A percentile compares a stretch with the other conserved stretches of the same genome.
Conservation (phyloP, 1,140 invertebrate species). For the Diabrotica undecimpunctata region DNA sequence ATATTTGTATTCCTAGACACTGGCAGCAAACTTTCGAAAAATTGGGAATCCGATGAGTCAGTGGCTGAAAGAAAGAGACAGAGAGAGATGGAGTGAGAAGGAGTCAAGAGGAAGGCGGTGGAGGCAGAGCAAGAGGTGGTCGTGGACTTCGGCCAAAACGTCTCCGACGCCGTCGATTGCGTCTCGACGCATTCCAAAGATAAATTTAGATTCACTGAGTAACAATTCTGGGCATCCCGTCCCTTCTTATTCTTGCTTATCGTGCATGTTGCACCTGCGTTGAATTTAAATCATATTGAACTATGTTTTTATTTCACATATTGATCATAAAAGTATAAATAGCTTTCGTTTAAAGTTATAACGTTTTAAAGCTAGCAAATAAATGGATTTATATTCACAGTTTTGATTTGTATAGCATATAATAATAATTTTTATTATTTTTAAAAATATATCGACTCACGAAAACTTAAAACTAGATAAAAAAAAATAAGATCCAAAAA, state of each 20-base stretch:
- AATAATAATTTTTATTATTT: too few species aligned
- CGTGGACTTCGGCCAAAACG: background rate
- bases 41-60: constrained; percentile 14
- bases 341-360: too few species aligned
- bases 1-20: too few species aligned
- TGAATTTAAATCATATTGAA: background rate
- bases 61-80: constrained; percentile 11
- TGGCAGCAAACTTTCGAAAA: background rate
- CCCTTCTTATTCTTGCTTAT: background rate
- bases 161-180: constrained; percentile 15
- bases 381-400: too few species aligned
- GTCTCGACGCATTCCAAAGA: constrained; percentile 16
- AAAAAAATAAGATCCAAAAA: too few species aligned
- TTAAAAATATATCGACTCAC: too few species aligned
- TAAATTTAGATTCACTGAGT: constrained; percentile 9
- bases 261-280: background rate
- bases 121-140: constrained; percentile 17
- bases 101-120: constrained; percentile 9
- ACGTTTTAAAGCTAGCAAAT: too few species aligned
- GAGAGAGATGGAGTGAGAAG: background rate
- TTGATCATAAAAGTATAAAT: too few species aligned
- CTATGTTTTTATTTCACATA: too few species aligned
- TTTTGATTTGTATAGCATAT: too few species aligned
- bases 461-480: too few species aligned
- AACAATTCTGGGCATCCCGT: constrained; percentile 10